Evolutionary conservation across 2,888 invertebrate species (phyloP), one percentile per base, ranked within the genome.

Genomic region (Diarsia rubi): DNA sequence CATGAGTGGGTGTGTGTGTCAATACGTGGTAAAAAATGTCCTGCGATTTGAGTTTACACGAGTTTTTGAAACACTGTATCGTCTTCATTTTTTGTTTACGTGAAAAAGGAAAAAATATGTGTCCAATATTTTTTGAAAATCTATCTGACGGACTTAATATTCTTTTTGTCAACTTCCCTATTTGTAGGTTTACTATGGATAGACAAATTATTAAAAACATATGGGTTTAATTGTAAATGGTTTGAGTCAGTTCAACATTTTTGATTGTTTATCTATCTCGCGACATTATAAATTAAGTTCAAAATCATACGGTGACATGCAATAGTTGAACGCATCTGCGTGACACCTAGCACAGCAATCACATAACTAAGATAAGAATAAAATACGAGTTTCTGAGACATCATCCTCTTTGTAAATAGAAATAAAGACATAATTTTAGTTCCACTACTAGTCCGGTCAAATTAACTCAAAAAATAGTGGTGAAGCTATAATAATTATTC

Each of bases 281-380:
- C 54, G 54, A 16, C 1, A 16, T 57, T 27, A 57, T 27, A 57
- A 57, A 19, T 9, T 27, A 3, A 19, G 27, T 57, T 57, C 57
- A 31, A 9, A 57, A 57, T 57, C 16, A 57, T 57, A 27, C 57
- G 27, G 27, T 3, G 27, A 57, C 24, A n/a, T 62, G 16, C 16
- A 31, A 57, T 57, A 71, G 12, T 14, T 16, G 16, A 16, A n/a
- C 5, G 54, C 27, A 62, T 68, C 54, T 57, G 47, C 37, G 47
- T 78, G 27, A 47, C 60, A 49, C 44, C 44, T 37, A 45, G 79
- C 72, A 27, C 24, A 79, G 71, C 59, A 45, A 52, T 44, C 4
- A 19, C 37, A 14, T 44, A 47, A 75, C n/a, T 21, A 37, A 69
- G 27, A n/a, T 44, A 14, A n/a, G 9, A 27, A 24, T 49, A 2